These are phyloP conservation scores for Porites lutea DNA, from an alignment of 64 coral and sea anemone species.

Conservation along the genomic window DNA sequence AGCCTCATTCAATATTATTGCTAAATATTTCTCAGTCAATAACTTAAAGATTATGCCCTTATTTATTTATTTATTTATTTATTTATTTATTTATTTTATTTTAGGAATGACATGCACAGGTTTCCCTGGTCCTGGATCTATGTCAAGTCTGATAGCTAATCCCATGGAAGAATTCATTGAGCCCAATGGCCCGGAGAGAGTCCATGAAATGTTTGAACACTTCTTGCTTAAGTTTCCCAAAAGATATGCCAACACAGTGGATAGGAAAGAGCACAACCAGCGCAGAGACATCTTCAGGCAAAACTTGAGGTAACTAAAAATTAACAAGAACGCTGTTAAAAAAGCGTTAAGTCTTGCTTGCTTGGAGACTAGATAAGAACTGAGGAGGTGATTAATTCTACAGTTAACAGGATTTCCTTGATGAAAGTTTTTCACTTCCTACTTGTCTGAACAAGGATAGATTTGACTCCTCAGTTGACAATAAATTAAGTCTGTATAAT, in stretches of 20 bases:
- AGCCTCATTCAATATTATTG: background rate
- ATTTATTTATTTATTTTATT: background rate
- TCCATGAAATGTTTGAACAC: constrained; percentile 82
- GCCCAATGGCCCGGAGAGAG: constrained; percentile 54
- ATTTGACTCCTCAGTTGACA: no score
- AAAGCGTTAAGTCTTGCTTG: no score
- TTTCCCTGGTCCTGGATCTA: constrained; percentile 82
- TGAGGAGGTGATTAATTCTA: no score
- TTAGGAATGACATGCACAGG: constrained; percentile 82
- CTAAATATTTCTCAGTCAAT: background rate
- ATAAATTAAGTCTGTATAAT: no score
- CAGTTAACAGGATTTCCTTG: no score
- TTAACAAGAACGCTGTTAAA: background rate
- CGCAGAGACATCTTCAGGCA: constrained; percentile 85
- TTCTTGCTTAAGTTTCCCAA: constrained; percentile 77
- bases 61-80: background rate
- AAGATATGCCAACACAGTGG: constrained; percentile 70
- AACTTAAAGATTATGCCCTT: background rate
- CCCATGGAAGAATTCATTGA: constrained; percentile 97
- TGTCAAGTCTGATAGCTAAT: constrained; percentile 74
- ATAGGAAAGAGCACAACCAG: constrained; percentile 64
- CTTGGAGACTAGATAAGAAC: no score
- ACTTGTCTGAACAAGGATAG: no score
- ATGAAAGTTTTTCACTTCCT: no score
- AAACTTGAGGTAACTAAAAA: constrained; percentile 77